Base-by-base conservation (phyloP, 2,888 invertebrate genomes). In the Drosophila anomalata region DNA sequence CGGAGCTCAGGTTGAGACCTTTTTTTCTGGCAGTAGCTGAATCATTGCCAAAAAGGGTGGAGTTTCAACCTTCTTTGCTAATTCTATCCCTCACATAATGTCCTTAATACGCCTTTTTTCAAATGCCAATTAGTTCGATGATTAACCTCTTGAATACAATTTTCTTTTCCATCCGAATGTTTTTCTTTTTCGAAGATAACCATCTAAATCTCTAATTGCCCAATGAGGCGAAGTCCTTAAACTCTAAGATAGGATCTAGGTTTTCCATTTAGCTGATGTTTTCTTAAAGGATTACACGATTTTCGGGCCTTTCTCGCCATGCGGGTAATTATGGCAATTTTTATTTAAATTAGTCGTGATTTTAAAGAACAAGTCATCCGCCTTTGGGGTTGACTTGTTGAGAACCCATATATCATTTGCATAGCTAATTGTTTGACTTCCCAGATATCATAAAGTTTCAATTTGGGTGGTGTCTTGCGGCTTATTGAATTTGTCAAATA, bases 261-360 rank as follows among this genome's bases (percentile, higher is more conserved):
- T 5, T 11, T 17, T 14, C 51, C 36, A 22, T 31, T 44, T 67
- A 60, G 67, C 70, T 71, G 26, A 54, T 53, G 79, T 74, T 76
- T 83, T 76, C 86, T 77, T 76, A 70, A 83, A 83, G 83, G 79
- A 87, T 87, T 84, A 75, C 72, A 84, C 51, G 66, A 78, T 53
- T 70, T 53, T 51, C 0, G 22, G 58, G 58, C 41, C 31, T 29
- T 57, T 41, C 63, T 24, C 17, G 50, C 48, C 50, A 85, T 83
- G 86, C 83, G 83, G 83, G 83, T 83, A 76, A 87, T 83, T 83
- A 86, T 86, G 71, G 61, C 77, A 31, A 51, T 51, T 66, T 62
- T 44, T 73, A 68, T 73, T 62, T 44, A 68, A 76, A 73, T 73
- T 54, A 55, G 50, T 51, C 26, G 57, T 44, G 62, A 26, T 26